Conservation (phyloP, 2,113 vertebrate species). For the Gasterosteus nipponicus region DNA sequence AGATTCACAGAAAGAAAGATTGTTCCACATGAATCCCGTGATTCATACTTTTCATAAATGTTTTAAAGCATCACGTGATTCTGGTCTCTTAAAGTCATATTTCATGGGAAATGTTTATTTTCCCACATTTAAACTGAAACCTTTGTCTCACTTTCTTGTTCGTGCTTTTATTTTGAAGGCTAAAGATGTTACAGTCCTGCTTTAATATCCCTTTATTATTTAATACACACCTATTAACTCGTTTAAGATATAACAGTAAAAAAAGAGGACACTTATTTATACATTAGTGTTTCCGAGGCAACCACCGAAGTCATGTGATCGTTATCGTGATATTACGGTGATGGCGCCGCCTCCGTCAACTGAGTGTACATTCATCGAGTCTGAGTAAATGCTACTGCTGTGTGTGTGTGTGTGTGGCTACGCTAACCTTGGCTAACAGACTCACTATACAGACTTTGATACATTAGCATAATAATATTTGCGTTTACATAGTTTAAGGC, state of each 20-base stretch:
- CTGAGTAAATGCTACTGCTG: slow-evolving; percentile 53
- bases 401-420: slow-evolving; percentile 46
- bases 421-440: slow-evolving; percentile 56
- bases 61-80: slow-evolving; percentile 15
- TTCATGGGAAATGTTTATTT: slow-evolving; percentile 5
- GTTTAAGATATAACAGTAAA: slow-evolving; percentile 1
- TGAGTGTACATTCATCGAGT: slow-evolving; percentile 63
- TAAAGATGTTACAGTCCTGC: background rate
- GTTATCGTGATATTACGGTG: slow-evolving; percentile 6
- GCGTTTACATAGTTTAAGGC: slow-evolving; percentile 72
- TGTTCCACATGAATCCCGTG: slow-evolving; percentile 7
- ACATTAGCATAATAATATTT: slow-evolving; percentile 56
- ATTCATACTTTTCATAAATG: slow-evolving; percentile 39
- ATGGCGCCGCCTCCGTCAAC: background rate
- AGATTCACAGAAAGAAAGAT: slow-evolving; percentile 35
- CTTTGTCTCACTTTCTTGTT: background rate
- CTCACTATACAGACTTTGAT: slow-evolving; percentile 51
- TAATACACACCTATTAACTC: slow-evolving; percentile 15
- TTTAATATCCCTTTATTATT: slow-evolving; percentile 20
- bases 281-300: slow-evolving; percentile 15
- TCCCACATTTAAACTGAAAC: background rate
- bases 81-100: slow-evolving; percentile 21
- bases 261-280: slow-evolving; percentile 15
- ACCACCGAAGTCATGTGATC: slow-evolving; percentile 9
- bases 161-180: slow-evolving; percentile 10